Conservation (phyloP, 2,888 invertebrate genomes). For the Trilocha varians region DNA sequence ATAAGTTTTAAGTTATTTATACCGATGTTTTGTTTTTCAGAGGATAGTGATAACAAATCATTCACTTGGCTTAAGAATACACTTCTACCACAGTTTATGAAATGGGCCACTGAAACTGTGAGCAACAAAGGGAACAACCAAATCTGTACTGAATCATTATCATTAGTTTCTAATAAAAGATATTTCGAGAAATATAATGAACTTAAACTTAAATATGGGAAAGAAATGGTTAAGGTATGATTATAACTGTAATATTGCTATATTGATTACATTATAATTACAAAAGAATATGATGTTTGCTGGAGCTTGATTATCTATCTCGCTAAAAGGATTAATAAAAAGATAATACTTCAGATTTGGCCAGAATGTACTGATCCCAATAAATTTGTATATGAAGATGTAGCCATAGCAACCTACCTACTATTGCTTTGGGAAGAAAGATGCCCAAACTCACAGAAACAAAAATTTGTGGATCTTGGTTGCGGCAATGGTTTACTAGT, state of each 20-base stretch:
- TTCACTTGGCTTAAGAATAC: conserved; percentile 70
- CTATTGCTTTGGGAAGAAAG: conserved; percentile 83
- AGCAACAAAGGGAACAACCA: conserved; percentile 16
- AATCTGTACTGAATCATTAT: conserved; percentile 72
- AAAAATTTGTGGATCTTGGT: conserved; percentile 92
- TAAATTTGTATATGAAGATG: conserved; percentile 97
- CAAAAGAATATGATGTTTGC: not conserved
- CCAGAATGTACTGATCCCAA: conserved; percentile 93
- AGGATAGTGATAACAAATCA: conserved; percentile 27
- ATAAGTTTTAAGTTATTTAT: conserved; percentile 2
- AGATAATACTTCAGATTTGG: conserved; percentile 78
- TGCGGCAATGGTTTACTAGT: conserved; percentile 98
- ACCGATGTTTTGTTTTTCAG: conserved; percentile 24
- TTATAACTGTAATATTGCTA: not conserved
- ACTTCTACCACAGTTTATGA: conserved; percentile 74
- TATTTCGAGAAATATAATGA: conserved; percentile 82
- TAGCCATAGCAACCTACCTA: conserved; percentile 93
- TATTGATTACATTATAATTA: not conserved
- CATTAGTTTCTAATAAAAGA: conserved; percentile 76
- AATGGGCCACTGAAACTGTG: conserved; percentile 72
- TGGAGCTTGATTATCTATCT: no score
- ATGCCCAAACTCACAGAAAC: conserved; percentile 42
- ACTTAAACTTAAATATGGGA: conserved; percentile 85
- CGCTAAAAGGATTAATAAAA: no score
- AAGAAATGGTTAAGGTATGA: conserved; percentile 76